Conservation (phyloP, 2,888 invertebrate species). For the Eumacrocentrus americanus region DNA sequence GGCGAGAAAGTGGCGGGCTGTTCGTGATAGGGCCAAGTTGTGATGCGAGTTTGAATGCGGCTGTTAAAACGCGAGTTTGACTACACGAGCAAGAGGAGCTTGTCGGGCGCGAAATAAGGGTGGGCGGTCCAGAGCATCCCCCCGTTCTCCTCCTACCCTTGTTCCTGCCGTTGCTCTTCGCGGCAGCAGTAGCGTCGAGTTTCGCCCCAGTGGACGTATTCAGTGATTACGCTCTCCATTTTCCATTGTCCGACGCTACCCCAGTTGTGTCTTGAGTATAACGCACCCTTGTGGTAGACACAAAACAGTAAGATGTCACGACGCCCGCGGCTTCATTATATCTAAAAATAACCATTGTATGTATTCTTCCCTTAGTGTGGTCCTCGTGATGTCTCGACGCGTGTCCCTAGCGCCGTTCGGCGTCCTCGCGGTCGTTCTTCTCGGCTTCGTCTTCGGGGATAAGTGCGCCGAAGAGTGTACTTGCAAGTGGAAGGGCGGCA, state of each 20-base stretch:
- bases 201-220: slow-evolving; percentile 18
- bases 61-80: slow-evolving; percentile 2
- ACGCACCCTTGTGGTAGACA: too few relatives aligned
- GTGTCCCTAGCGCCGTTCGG: slow-evolving; percentile 22
- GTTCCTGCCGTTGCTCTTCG: slow-evolving; percentile 7
- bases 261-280: too few relatives aligned
- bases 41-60: slow-evolving; percentile 30
- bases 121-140: slow-evolving; percentile 13
- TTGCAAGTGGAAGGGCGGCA: slow-evolving; percentile 94
- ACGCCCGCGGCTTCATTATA: too few relatives aligned
- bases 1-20: background rate
- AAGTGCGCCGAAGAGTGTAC: slow-evolving; percentile 67
- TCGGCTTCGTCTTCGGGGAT: slow-evolving; percentile 49
- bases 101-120: background rate
- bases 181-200: slow-evolving; percentile 1
- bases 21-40: slow-evolving; percentile 1
- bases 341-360: too few relatives aligned
- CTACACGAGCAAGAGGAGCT: background rate
- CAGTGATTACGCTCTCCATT: slow-evolving; percentile 9
- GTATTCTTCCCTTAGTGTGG: too few relatives aligned
- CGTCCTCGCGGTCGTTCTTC: slow-evolving; percentile 27
- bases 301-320: too few relatives aligned
- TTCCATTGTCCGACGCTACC: background rate
- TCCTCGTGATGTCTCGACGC: slow-evolving; percentile 30
- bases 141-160: background rate